Conservation (phyloP, 1,140 invertebrate species). For the Hyposmocoma kahamanoa region DNA sequence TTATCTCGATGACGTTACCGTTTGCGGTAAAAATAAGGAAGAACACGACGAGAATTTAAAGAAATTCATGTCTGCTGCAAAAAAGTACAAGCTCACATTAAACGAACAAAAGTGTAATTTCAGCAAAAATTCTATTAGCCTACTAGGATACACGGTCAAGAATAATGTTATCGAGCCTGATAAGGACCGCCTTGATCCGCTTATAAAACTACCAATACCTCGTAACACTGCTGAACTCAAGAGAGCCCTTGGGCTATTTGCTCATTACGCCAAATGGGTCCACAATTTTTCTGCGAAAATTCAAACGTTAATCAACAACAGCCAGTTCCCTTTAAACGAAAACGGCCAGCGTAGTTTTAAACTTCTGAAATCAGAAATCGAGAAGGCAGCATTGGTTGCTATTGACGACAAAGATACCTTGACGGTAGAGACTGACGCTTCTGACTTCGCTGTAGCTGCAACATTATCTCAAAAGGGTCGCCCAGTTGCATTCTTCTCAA, state of each 20-base stretch:
- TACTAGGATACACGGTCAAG: constrained; percentile 7
- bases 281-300: constrained; percentile 19
- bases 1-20: constrained; percentile 20
- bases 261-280: constrained; percentile 23
- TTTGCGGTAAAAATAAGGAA: constrained; percentile 16
- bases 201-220: constrained; percentile 14
- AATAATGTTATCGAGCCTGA: constrained; percentile 16
- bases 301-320: not conserved
- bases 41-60: constrained; percentile 18
- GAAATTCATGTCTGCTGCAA: constrained; percentile 10
- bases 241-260: constrained; percentile 20
- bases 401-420: not conserved
- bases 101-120: constrained; percentile 15
- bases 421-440: constrained; percentile 45
- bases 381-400: not conserved
- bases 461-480: constrained; percentile 40
- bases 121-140: not conserved
- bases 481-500: constrained; percentile 16
- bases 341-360: not conserved
- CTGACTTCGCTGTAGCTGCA: constrained; percentile 42
- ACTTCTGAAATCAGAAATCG: not conserved
- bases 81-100: constrained; percentile 11
- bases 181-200: constrained; percentile 6
- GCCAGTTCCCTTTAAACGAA: not conserved
- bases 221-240: constrained; percentile 8